Percentiles rank a stretch among this genome's conserved stretches.
phyloP scores from a whole-genome alignment of 2,888 invertebrate species.

The Pocota personata region DNA sequence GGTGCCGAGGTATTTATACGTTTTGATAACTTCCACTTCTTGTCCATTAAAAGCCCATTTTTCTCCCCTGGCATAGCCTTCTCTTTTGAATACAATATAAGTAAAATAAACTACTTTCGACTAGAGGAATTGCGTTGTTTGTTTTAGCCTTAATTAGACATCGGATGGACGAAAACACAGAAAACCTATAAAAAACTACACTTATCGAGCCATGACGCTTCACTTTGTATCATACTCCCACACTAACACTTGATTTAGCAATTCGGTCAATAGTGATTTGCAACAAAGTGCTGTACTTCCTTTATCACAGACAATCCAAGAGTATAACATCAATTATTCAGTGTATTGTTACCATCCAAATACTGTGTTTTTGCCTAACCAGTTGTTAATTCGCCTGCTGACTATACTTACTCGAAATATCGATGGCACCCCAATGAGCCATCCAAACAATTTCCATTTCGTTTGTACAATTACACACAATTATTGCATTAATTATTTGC shows the following conservation, averaged over 20 bases:
- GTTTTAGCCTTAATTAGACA: too few species aligned
- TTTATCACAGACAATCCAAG: not conserved
- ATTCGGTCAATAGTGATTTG: not conserved
- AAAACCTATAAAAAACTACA: too few species aligned
- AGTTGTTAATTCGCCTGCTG: not conserved
- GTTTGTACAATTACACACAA: constrained; percentile 6
- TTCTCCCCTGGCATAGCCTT: too few species aligned
- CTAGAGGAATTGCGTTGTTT: too few species aligned
- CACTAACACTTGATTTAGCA: not conserved
- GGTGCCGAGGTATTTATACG: too few species aligned
- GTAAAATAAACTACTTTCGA: too few species aligned
- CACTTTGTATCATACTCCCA: not conserved
- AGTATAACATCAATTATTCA: not conserved
- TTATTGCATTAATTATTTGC: constrained; percentile 46
- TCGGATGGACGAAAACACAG: too few species aligned
- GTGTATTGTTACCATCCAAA: not conserved
- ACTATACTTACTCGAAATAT: not conserved
- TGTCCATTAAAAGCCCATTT: too few species aligned
- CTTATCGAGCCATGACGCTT: too few species aligned
- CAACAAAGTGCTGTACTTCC: not conserved
- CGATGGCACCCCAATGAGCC: not conserved
- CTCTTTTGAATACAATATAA: too few species aligned
- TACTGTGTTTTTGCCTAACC: not conserved
- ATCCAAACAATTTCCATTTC: not conserved
- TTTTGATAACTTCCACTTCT: too few species aligned